Percentiles rank a stretch among this genome's conserved stretches.
Conservation (phyloP, 2,113 vertebrate genomes). For the Odocoileus hemionus region DNA sequence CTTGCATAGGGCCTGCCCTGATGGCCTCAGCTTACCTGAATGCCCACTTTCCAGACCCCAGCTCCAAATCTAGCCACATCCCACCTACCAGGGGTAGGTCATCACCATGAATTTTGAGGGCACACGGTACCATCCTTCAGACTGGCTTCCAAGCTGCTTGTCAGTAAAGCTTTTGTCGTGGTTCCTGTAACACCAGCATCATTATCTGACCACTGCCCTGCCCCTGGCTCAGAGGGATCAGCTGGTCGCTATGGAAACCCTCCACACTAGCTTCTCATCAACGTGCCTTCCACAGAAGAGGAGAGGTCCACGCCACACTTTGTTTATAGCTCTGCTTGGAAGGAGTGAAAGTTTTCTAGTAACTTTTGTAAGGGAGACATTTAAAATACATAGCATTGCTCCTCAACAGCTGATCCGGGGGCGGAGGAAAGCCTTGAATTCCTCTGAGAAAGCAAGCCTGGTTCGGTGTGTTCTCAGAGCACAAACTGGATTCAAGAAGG, state of each 20-base stretch:
- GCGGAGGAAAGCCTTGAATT: background rate
- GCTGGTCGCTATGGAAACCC: background rate
- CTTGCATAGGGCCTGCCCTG: background rate
- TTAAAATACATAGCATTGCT: background rate
- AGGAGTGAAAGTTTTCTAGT: background rate
- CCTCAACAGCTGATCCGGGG: background rate
- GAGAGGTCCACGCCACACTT: fast-evolving
- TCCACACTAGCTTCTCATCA: background rate
- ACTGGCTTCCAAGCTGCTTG: background rate
- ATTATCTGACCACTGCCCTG: background rate
- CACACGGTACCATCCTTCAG: too few relatives aligned
- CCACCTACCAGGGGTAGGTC: background rate
- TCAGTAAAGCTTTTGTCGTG: background rate
- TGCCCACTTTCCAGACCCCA: background rate
- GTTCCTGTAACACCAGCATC: background rate
- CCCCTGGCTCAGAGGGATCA: background rate
- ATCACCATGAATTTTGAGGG: background rate
- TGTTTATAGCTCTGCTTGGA: background rate
- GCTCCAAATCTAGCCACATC: background rate
- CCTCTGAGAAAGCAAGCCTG: background rate
- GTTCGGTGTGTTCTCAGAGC: background rate
- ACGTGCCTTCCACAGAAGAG: background rate
- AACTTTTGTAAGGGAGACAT: background rate
- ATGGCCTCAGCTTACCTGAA: background rate
- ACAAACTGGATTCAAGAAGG: background rate